Evolutionary conservation across 1,140 invertebrate species (phyloP), one percentile per base, ranked within the genome.

Genomic region (Megalonaias nervosa): DNA sequence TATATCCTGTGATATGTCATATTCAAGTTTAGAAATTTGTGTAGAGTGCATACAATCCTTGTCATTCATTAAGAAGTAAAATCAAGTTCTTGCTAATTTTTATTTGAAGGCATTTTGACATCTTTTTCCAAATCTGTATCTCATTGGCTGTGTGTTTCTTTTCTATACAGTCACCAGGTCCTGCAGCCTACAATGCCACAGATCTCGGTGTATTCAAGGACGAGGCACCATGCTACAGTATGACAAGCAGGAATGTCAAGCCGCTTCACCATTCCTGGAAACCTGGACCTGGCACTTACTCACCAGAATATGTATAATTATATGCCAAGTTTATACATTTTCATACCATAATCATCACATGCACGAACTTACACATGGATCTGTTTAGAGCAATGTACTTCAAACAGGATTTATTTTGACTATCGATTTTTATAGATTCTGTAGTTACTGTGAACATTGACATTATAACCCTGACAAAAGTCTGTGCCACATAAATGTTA

Each of bases 141-240:
- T 31, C 2, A 31, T 5, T 31, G 31, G 31, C 38, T 48, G 38
- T 48, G 6, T 4, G 6, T 48, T 48, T 48, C 5, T 48, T 48
- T 48, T 48, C 4, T 48, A 5, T 74, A 13, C 74, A 92, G 91
- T 88, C 90, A n/a, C 92, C 92, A 26, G 92, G 91, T 55, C 91
- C 92, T 55, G 91, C 89, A 55, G 87, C 88, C 2, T 92, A 92
- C 81, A 87, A 87, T 69, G 82, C 83, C 5, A 92, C 93, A 16
- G 93, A 95, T 67, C 91, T 91, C 21, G 85, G 92, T 59, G 93
- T 93, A 79, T 93, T 93, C 81, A 94, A 96, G 83, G 93, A 88
- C 13, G 92, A 90, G 62, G 87, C 95, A 62, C 97, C 97, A 1
- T 93, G 94, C 64, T 98, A 96, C 89, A 96, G 95, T 26, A 95